phyloP scores from a whole-genome alignment of 1,140 invertebrate species.

The Procambarus virginalis region DNA sequence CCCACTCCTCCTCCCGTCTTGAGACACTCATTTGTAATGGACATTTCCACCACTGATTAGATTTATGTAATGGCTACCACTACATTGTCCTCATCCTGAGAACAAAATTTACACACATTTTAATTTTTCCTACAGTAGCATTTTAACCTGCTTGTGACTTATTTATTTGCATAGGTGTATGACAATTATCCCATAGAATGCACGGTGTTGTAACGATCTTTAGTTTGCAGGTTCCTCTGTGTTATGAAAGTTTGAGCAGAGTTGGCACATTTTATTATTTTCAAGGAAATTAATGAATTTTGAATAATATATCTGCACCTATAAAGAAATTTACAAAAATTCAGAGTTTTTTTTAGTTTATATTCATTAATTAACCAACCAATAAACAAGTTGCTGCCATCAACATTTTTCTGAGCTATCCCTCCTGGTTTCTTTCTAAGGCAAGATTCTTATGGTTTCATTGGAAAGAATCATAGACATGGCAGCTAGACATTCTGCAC shows the following conservation, averaged over 20 bases:
- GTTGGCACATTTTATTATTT: background rate
- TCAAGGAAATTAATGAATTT: background rate
- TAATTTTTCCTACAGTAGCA: background rate
- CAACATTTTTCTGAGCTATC: background rate
- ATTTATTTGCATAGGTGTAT: background rate
- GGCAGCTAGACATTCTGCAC: too few relatives aligned
- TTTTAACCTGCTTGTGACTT: background rate
- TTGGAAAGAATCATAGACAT: too few relatives aligned
- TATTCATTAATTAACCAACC: background rate
- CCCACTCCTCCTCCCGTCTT: slow-evolving; percentile 49
- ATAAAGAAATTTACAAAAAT: background rate
- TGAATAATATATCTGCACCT: background rate
- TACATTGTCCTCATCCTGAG: background rate
- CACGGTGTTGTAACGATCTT: background rate
- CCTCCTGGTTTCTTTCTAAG: too few relatives aligned
- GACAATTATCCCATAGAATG: background rate
- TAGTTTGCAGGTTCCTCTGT: background rate
- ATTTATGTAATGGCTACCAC: slow-evolving; percentile 10
- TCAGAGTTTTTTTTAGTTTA: background rate
- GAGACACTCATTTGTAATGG: slow-evolving; percentile 15
- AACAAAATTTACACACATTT: background rate
- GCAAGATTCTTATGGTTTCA: too few relatives aligned
- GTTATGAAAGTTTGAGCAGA: background rate
- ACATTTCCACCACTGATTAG: slow-evolving; percentile 13
- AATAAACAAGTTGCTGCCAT: background rate